These are phyloP conservation scores for Valencia hispanica DNA, from an alignment of 2,797 vertebrate genomes.

Conservation along the genomic window DNA sequence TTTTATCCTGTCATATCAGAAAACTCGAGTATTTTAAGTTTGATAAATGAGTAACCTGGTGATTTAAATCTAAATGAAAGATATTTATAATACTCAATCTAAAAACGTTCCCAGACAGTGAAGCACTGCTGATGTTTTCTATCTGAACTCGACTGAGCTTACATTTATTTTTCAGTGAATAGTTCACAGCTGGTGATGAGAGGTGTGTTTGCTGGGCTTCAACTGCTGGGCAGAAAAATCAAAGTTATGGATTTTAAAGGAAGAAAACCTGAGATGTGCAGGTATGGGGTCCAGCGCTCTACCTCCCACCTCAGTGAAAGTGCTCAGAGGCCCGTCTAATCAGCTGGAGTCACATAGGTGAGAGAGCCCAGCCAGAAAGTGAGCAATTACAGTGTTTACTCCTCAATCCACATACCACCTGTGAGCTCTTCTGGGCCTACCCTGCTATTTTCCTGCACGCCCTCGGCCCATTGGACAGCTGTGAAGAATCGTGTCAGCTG, in stretches of 20 bases:
- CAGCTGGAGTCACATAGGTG: slow-evolving; percentile 25
- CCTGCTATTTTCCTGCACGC: slow-evolving; percentile 65
- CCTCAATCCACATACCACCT: slow-evolving; percentile 50
- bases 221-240: slow-evolving; percentile 41
- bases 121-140: slow-evolving; percentile 12
- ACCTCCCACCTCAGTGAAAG: slow-evolving; percentile 29
- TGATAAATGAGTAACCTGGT: neutral
- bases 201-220: slow-evolving; percentile 25
- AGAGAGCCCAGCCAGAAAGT: slow-evolving; percentile 34
- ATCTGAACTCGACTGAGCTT: slow-evolving; percentile 8
- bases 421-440: slow-evolving; percentile 42
- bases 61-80: neutral
- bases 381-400: slow-evolving; percentile 67
- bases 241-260: slow-evolving; percentile 44
- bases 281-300: slow-evolving; percentile 37
- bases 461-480: slow-evolving; percentile 66
- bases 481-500: slow-evolving; percentile 67
- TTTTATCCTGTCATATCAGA: neutral
- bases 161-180: slow-evolving; percentile 12
- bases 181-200: slow-evolving; percentile 37
- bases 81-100: neutral
- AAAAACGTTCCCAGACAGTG: neutral
- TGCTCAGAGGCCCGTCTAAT: slow-evolving; percentile 48
- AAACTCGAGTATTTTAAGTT: neutral
- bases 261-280: slow-evolving; percentile 34